phyloP scores from a whole-genome alignment of 1,140 invertebrate genomes.

The Pogonognathellus flavescens region DNA sequence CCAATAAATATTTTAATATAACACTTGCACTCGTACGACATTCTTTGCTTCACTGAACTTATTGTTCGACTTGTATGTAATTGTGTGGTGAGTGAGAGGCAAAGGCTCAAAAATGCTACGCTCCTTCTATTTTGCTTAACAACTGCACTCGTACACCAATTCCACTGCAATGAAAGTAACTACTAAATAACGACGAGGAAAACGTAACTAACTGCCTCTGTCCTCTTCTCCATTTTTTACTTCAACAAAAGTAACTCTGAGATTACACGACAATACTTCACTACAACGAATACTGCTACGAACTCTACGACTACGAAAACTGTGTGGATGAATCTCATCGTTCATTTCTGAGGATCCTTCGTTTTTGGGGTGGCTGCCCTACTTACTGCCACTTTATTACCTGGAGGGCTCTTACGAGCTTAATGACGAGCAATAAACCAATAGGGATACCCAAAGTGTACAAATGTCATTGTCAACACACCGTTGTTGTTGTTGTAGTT shows the following conservation, averaged over 20 bases:
- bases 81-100: background rate
- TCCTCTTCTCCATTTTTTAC: slow-evolving; percentile 20
- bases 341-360: slow-evolving; percentile 18
- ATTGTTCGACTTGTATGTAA: background rate
- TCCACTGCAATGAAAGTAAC: background rate
- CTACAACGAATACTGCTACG: no score
- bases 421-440: slow-evolving; percentile 24
- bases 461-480: slow-evolving; percentile 36
- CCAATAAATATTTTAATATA: background rate
- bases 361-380: slow-evolving; percentile 32
- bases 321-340: background rate
- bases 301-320: no score
- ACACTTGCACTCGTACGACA: background rate
- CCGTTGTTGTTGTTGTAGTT: no score
- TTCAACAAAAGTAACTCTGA: no score
- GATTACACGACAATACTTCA: no score
- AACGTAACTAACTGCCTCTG: background rate
- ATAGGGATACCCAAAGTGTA: background rate
- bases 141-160: no score
- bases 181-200: background rate
- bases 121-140: no score
- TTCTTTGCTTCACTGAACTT: background rate
- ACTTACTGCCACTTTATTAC: slow-evolving; percentile 14
- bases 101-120: background rate
- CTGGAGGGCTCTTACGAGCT: slow-evolving; percentile 4